Conservation (phyloP, 2,888 invertebrate genomes). For the Tipula confusa region DNA sequence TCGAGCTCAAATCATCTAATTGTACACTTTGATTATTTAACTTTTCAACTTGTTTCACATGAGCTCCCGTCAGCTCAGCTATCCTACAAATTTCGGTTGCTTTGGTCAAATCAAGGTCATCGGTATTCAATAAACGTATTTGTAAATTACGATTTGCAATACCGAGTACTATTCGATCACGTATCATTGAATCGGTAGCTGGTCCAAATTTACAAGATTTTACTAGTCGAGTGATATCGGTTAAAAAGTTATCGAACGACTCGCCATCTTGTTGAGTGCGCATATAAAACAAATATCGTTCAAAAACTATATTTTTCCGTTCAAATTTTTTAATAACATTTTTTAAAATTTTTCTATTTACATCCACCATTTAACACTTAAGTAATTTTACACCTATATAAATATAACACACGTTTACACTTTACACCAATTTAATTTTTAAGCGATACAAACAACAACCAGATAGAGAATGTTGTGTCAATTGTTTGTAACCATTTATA, state of each 20-base stretch:
- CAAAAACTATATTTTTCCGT: slow-evolving; percentile 34
- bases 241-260: slow-evolving; percentile 33
- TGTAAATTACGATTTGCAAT: slow-evolving; percentile 37
- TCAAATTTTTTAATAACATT: background rate
- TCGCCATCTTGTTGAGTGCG: slow-evolving; percentile 31
- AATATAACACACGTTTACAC: too few species aligned
- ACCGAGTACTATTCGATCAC: slow-evolving; percentile 39
- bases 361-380: background rate
- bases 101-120: slow-evolving; percentile 36
- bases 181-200: slow-evolving; percentile 38
- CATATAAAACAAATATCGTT: slow-evolving; percentile 34
- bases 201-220: slow-evolving; percentile 37
- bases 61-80: slow-evolving; percentile 35
- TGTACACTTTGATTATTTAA: background rate
- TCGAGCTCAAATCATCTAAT: background rate
- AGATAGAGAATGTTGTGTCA: background rate
- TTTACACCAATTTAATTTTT: too few species aligned
- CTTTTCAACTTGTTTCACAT: slow-evolving; percentile 34
- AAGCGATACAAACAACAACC: background rate
- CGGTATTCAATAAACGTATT: slow-evolving; percentile 37
- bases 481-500: background rate
- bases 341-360: background rate
- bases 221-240: slow-evolving; percentile 33
- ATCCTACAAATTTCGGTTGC: slow-evolving; percentile 36
- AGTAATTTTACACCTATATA: background rate